Percentiles rank a stretch among this genome's conserved stretches.
Evolutionary conservation across 2,113 vertebrate species (phyloP).

Genomic region (Lutjanus erythropterus): DNA sequence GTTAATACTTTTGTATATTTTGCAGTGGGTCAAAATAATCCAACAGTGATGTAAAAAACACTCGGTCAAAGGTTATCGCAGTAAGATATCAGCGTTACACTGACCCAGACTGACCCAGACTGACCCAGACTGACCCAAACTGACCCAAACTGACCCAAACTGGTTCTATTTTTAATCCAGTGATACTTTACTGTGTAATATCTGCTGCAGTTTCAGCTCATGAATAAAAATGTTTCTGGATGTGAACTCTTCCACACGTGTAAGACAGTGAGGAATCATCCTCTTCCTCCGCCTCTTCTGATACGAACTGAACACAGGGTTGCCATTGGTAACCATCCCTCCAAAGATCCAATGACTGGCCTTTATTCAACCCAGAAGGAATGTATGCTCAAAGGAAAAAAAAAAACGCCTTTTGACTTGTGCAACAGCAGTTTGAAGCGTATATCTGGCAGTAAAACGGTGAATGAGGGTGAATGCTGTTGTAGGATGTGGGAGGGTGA

Average conservation of each 20-base stretch:
- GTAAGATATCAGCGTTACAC: too few species aligned
- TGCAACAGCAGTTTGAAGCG: not conserved
- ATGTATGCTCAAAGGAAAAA: not conserved
- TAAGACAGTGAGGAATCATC: not conserved
- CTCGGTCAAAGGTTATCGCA: too few species aligned
- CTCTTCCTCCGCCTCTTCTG: not conserved
- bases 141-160: too few species aligned
- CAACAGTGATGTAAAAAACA: too few species aligned
- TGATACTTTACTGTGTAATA: not conserved
- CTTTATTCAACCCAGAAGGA: slow-evolving; percentile 6
- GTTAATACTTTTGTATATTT: too few species aligned
- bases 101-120: too few species aligned
- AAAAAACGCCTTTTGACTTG: not conserved
- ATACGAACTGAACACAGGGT: not conserved
- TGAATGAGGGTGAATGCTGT: slow-evolving; percentile 47
- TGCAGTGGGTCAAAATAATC: too few species aligned
- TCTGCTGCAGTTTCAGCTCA: not conserved
- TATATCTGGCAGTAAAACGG: not conserved
- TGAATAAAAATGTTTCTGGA: not conserved
- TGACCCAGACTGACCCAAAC: too few species aligned
- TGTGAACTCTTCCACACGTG: not conserved
- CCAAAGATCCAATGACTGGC: not conserved
- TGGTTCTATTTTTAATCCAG: not conserved
- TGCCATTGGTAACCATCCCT: slow-evolving; percentile 44
- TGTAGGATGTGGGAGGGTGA: slow-evolving; percentile 56